Conservation (phyloP, 1,140 invertebrate species). For the Drosophila mauritiana region DNA sequence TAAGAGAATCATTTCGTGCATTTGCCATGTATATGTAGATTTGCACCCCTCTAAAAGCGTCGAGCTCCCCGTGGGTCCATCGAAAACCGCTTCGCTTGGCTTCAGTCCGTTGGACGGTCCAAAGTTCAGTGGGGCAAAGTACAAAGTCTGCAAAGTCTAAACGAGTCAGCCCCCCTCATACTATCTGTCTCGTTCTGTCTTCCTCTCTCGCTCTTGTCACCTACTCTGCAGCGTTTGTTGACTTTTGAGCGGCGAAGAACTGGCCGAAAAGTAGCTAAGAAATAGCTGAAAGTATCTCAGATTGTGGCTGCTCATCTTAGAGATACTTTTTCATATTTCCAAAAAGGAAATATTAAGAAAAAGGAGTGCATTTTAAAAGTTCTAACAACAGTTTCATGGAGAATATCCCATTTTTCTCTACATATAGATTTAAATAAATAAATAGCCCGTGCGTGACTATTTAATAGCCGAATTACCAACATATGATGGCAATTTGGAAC, state of each 20-base stretch:
- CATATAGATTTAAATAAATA: background rate
- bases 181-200: slow-evolving; percentile 9
- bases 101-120: slow-evolving; percentile 33
- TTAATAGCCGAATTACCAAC: slow-evolving; percentile 4
- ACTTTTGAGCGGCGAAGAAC: slow-evolving; percentile 38
- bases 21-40: slow-evolving; percentile 21
- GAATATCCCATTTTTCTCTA: too few species aligned
- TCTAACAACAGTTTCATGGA: too few species aligned
- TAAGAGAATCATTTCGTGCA: slow-evolving; percentile 50
- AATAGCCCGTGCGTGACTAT: background rate
- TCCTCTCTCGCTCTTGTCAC: slow-evolving; percentile 7
- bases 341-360: too few species aligned
- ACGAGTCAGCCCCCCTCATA: slow-evolving; percentile 19
- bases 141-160: slow-evolving; percentile 80
- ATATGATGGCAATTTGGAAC: background rate
- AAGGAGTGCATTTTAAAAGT: too few species aligned
- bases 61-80: slow-evolving; percentile 10
- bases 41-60: slow-evolving; percentile 1
- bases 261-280: background rate
- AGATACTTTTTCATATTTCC: background rate
- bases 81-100: slow-evolving; percentile 25
- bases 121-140: slow-evolving; percentile 84
- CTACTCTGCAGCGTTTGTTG: slow-evolving; percentile 51
- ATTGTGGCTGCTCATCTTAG: background rate
- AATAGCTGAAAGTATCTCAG: slow-evolving; percentile 1